Base-by-base conservation (phyloP, 2,888 invertebrate species). In the Leucophora obtusa region DNA sequence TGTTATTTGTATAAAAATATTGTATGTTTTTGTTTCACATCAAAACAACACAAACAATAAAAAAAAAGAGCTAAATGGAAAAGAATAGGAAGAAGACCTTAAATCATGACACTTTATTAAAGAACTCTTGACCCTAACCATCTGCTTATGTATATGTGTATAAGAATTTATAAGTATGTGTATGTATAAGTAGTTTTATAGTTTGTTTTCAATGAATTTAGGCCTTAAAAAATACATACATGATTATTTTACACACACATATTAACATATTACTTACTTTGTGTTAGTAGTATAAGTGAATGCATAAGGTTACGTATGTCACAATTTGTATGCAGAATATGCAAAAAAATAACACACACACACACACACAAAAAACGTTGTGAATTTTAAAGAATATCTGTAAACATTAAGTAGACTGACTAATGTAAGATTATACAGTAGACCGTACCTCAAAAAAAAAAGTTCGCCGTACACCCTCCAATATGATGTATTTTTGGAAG, bases 261-360 rank as follows among this genome's bases (percentile, higher is more conserved):
- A 51, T 18, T 18, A 10, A 51, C 10, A 51, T 18, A 24, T 24
- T 53, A 53, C 21, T 53, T 53, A 53, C 3, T 28, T 6, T 28
- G 2, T 21, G 21, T 56, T n/a, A 47, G 43, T 33, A 14, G 35
- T 18, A 15, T n/a, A 50, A 69, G 43, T 47, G 5, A 63, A 54
- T 71, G 6, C 18, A 51, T 28, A 54, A 76, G 73, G 70, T 77
- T 81, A 47, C 70, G 17, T 24, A 66, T 77, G 77, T 70, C 65
- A 73, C 74, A 59, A 81, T 77, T 73, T 70, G 69, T 77, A 70
- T 77, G 73, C 69, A 77, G 77, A 81, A 68, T 69, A 73, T 76
- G 58, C 56, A 51, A 65, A 68, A 70, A 1, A 35, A 71, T 21
- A 21, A 21, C 11, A 24, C 47, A 62, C 28, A 4, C 54, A 38